These are phyloP conservation scores for Ectropis crepuscularia DNA, from an alignment of 2,888 invertebrate genomes.

Conservation along the genomic window DNA sequence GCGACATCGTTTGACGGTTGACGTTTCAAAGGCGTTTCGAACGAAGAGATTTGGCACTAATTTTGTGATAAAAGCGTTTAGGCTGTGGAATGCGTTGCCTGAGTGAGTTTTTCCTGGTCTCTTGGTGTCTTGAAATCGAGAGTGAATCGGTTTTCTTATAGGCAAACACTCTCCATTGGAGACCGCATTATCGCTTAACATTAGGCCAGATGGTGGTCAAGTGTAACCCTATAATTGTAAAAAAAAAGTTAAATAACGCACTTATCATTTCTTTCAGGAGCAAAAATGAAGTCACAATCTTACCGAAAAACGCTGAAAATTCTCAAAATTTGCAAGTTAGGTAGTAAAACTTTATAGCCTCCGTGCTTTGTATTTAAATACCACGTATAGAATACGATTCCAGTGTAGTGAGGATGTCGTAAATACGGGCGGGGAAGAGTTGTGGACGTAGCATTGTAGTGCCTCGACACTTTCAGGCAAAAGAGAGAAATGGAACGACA, in stretches of 20 bases:
- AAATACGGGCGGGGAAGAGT: conserved; percentile 35
- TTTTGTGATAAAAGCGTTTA: too few species aligned
- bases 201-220: too few species aligned
- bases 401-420: conserved; percentile 20
- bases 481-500: background rate
- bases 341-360: conserved; percentile 19
- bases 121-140: too few species aligned
- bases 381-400: conserved; percentile 16
- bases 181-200: too few species aligned
- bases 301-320: background rate
- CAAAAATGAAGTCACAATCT: background rate
- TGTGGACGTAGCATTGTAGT: conserved; percentile 35
- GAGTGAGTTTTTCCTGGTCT: too few species aligned
- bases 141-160: too few species aligned
- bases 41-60: too few species aligned
- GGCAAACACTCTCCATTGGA: too few species aligned
- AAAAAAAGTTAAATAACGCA: background rate
- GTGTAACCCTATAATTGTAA: background rate
- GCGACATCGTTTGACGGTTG: too few species aligned
- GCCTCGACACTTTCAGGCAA: conserved; percentile 23
- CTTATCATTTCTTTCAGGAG: too few species aligned
- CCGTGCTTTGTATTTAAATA: conserved; percentile 28
- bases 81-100: too few species aligned
- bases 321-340: conserved; percentile 16
- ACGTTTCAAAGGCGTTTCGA: too few species aligned